These are phyloP conservation scores for Ifrita kowaldi DNA, from an alignment of 2,113 vertebrate genomes.

Conservation along the genomic window DNA sequence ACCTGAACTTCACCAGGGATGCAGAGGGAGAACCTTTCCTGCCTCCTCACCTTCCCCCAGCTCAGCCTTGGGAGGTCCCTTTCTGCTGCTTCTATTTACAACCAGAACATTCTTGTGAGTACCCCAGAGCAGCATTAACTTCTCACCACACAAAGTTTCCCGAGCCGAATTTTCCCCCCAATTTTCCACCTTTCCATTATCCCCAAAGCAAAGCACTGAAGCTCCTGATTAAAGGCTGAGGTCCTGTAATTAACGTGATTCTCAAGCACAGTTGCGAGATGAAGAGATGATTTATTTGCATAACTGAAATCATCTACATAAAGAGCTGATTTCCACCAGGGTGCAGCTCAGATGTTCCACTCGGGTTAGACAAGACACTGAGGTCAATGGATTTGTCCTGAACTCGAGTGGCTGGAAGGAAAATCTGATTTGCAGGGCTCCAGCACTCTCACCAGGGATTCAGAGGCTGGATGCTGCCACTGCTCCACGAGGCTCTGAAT, in stretches of 20 bases:
- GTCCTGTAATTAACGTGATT: slow-evolving; percentile 13
- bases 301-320: background rate
- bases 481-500: background rate
- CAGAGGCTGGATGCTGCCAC: background rate
- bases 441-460: background rate
- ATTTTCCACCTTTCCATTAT: background rate
- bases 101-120: accelerated
- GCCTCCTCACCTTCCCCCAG: background rate
- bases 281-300: slow-evolving; percentile 10
- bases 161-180: background rate
- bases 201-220: background rate
- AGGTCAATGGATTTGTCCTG: background rate
- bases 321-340: background rate
- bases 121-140: background rate
- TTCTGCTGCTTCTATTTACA: background rate
- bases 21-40: background rate
- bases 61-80: background rate
- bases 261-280: background rate
- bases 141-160: background rate
- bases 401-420: background rate
- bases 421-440: background rate
- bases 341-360: background rate
- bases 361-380: background rate
- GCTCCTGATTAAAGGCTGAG: slow-evolving; percentile 21
- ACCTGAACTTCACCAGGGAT: too few species aligned